Conservation (phyloP, 2,888 invertebrate genomes). For the Eulithis prunata region DNA sequence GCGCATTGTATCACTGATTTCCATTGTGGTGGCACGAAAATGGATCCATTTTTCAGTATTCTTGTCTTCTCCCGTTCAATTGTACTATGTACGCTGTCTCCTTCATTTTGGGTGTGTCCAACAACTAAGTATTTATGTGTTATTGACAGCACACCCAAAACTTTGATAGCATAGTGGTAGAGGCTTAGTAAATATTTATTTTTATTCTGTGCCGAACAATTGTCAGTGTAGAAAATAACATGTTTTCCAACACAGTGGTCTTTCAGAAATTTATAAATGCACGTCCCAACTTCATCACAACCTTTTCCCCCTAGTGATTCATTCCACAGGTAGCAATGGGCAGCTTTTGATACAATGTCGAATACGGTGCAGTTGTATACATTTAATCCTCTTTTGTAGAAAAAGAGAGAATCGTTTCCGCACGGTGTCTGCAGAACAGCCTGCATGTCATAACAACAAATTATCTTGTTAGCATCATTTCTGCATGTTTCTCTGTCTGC, state of each 20-base stretch:
- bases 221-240: slow-evolving; percentile 31
- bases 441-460: slow-evolving; percentile 37
- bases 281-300: slow-evolving; percentile 38
- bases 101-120: slow-evolving; percentile 26
- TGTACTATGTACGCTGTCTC: too few relatives aligned
- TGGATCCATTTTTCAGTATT: slow-evolving; percentile 41
- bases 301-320: slow-evolving; percentile 37
- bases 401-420: slow-evolving; percentile 36
- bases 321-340: slow-evolving; percentile 36
- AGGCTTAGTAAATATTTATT: slow-evolving; percentile 29
- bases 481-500: slow-evolving; percentile 22
- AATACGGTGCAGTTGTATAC: slow-evolving; percentile 17
- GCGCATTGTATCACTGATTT: slow-evolving; percentile 41
- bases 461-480: slow-evolving; percentile 34
- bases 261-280: slow-evolving; percentile 32
- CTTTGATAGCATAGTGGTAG: slow-evolving; percentile 29
- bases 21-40: slow-evolving; percentile 45
- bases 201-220: slow-evolving; percentile 34
- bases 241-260: slow-evolving; percentile 31
- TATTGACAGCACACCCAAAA: slow-evolving; percentile 32
- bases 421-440: slow-evolving; percentile 35
- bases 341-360: slow-evolving; percentile 35
- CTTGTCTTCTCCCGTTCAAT: slow-evolving; percentile 28
- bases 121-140: slow-evolving; percentile 30
- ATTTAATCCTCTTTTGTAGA: slow-evolving; percentile 28